Evolutionary conservation across 2,797 vertebrate genomes (phyloP), one percentile per base, ranked within the genome.

Genomic region (Etheostoma perlongum): DNA sequence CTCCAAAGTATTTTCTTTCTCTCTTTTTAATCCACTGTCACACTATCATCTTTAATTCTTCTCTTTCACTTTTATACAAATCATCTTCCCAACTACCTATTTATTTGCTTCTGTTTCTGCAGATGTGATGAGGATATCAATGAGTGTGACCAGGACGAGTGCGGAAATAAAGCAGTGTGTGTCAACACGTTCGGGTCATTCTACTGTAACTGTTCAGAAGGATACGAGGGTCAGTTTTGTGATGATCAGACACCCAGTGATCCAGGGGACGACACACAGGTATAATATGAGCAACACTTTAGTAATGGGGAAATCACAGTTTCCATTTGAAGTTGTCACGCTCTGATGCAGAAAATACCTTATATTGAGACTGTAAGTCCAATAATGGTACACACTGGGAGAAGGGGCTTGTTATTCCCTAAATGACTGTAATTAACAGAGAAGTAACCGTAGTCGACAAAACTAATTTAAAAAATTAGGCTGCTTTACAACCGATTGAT

Each of bases 121-220:
- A 99, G 98, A 93, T 99, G 98, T 71, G 96, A 97, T 19, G 95
- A 97, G 77, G 98, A 99, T 74, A 88, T 98, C 42, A 93, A 99
- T 0, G 97, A 99, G 86, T 99, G 98, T 0, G 95, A 96, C 70
- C 92, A 88, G 72, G 92, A 96, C 51, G 94, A 93, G 85, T 99
- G 98, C 52, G 94, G 96, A 76, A 95, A 96, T 0, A 95, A 95
- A 1, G 97, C 96, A 4, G 89, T 92, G 25, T 99, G 98, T 2
- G 91, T 99, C 76, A 99, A 99, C 78, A 84, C 96, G 1, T 97
- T 97, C 0, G 98, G 97, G 19, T 96, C 96, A 0, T 99, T 97
- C 92, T 93, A 95, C 60, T 99, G 98, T 82, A 99, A 99, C 94
- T 99, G 98, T 88, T 97, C 97, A 0, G 92, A 94, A 0, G 97